These are phyloP conservation scores for Eulemur macaco DNA, from an alignment of 2,113 vertebrate genomes.

Conservation along the genomic window DNA sequence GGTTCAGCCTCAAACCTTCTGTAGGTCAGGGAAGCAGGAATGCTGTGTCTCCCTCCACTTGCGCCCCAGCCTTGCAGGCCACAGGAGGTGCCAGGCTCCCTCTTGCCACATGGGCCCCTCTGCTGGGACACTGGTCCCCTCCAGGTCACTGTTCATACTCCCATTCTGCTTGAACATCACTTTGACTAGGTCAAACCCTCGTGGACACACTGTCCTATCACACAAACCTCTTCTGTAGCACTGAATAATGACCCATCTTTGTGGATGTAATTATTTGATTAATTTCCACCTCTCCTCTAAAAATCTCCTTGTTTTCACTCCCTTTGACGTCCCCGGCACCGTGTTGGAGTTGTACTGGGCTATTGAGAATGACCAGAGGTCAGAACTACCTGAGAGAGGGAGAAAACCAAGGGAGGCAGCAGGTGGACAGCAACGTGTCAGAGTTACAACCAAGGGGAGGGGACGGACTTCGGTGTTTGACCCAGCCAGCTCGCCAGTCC, in stretches of 20 bases:
- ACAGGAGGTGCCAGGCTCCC: fast-evolving
- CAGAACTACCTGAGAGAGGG: too few species aligned
- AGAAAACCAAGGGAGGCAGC: neutral
- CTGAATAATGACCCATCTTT: neutral
- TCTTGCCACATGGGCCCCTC: neutral
- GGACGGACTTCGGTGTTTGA: fast-evolving
- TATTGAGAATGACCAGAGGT: neutral
- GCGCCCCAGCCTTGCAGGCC: fast-evolving
- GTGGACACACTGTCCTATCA: neutral
- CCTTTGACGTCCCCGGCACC: too few species aligned
- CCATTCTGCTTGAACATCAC: fast-evolving
- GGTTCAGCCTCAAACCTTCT: neutral
- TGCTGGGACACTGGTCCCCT: neutral
- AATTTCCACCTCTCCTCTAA: too few species aligned
- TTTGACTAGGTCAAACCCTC: neutral
- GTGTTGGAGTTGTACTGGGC: neutral
- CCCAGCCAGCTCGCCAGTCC: fast-evolving
- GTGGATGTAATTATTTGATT: neutral
- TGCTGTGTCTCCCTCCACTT: fast-evolving
- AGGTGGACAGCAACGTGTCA: neutral
- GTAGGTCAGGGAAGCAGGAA: neutral
- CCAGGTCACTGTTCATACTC: fast-evolving
- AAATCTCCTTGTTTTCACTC: fast-evolving
- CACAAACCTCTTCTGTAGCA: neutral
- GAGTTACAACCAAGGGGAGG: fast-evolving